Base-by-base conservation (phyloP, 2,888 invertebrate genomes). In the Xanthia togata region DNA sequence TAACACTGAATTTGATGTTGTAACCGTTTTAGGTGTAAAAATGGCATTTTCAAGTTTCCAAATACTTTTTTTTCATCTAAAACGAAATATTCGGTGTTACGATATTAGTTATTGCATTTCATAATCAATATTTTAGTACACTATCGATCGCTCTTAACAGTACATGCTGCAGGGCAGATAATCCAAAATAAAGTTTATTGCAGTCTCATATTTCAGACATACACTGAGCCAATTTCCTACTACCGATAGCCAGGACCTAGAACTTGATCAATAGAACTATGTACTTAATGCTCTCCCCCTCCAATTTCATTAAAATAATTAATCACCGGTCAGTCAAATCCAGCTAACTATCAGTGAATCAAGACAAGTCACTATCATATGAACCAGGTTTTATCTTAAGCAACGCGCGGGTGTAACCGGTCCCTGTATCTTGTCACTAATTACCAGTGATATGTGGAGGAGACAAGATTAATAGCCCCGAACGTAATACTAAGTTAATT, bases 401-500 rank as follows among this genome's bases (percentile, higher is more conserved):
- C 62, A 80, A 77, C 63, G 8, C n/a, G 67, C 68, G 70, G 64
- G 47, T 71, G 72, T 60, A 78, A 82, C 81, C 74, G 76, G 84
- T 74, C 65, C 2, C 26, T 73, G 62, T 80, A 69, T 65, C 62
- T 64, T 70, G 63, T 79, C 71, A 65, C 59, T 76, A 60, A n/a
- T n/a, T n/a, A 70, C 41, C 35, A 62, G 75, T 82, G 81, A 87
- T 82, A 74, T 84, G 83, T 78, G 76, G 76, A 68, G 67, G 74
- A 76, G 75, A 75, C 80, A 79, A 86, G 87, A 92, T 92, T 83
- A 88, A 91, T 89, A 74, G 85, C 79, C 84, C 81, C 81, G 84
- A 88, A 89, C 81, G 84, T 87, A 90, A 91, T 91, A 88, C 87
- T 84, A 87, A 81, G 76, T 79, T 85, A 87, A 89, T 89, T 90